Evolutionary conservation across 2,113 vertebrate species (phyloP), one percentile per base, ranked within the genome.

Genomic region (Scomber scombrus): DNA sequence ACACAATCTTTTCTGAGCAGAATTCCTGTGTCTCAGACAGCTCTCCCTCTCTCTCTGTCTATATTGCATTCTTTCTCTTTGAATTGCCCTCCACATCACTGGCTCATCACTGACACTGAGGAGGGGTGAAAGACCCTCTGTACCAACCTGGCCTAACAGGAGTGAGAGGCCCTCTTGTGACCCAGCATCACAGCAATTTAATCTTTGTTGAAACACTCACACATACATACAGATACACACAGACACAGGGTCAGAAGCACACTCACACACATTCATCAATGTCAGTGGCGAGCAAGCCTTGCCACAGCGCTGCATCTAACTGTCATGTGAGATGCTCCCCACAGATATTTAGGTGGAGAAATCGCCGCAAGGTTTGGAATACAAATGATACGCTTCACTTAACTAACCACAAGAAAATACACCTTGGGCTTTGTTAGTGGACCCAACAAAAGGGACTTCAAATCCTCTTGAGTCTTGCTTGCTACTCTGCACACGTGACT

Each of bases 221-320:
- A 34, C 58, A 68, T 45, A 49, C 15, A 29, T 21, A n/a, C 23
- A 54, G 16, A 18, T 29, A 12, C 55, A 63, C 45, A 29, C 55
- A n/a, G 26, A 63, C 45, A 29, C 55, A n/a, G 26, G 31, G 49
- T 67, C 26, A 31, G 34, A 51, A 1, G 2, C 12, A 26, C 13
- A 62, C 9, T 11, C 6, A 11, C 46, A 23, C 47, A 67, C 78
- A 84, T 84, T 79, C 58, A 79, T 89, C 67, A 70, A 0, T 72
- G 71, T 70, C 78, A 72, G 63, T 0, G 14, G 54, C 61, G 23
- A 1, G 47, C 64, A 11, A 21, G 46, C 45, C 9, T 67, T 2
- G 31, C 29, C 15, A 43, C 55, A 1, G 0, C 13, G 46, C 51
- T 43, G 49, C 3, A 5, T 72, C 78, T 31, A 64, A 57, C 64